A percentile compares a stretch with the other conserved stretches of the same genome.
Evolutionary conservation across 92 coral and sea anemone species (phyloP).

Genomic region (Porites divaricata): DNA sequence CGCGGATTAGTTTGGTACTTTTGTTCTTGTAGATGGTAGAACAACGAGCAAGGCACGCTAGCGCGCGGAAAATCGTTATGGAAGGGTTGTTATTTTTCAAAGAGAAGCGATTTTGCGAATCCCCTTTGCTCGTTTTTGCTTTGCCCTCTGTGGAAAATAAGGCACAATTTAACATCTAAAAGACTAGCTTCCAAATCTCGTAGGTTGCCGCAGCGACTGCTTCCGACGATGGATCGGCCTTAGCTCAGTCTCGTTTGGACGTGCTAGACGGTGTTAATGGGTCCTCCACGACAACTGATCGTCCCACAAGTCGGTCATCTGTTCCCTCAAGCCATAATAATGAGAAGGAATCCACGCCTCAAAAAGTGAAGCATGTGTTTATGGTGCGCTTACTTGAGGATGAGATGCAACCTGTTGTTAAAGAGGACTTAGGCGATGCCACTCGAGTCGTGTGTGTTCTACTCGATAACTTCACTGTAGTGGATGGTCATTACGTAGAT

Average conservation of each 20-base stretch:
- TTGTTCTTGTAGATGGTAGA: not conserved
- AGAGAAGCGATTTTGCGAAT: too few species aligned
- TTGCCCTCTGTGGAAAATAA: too few species aligned
- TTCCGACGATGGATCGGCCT: not conserved
- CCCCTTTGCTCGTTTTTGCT: too few species aligned
- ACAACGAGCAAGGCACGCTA: too few species aligned
- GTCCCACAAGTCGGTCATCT: slow-evolving; percentile 3
- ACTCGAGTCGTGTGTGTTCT: slow-evolving; percentile 71
- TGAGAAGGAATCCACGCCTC: not conserved
- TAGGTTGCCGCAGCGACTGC: not conserved
- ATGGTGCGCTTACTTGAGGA: slow-evolving; percentile 73
- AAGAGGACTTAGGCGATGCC: slow-evolving; percentile 53
- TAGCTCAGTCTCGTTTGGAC: slow-evolving; percentile 22
- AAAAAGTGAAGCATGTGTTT: slow-evolving; percentile 70
- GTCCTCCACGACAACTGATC: slow-evolving; percentile 16
- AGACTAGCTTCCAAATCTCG: slow-evolving; percentile 8
- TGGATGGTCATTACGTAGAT: slow-evolving; percentile 71
- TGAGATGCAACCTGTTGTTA: slow-evolving; percentile 49
- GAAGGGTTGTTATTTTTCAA: too few species aligned
- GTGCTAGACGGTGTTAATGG: slow-evolving; percentile 33
- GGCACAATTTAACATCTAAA: not conserved
- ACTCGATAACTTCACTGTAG: slow-evolving; percentile 71
- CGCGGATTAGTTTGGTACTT: not conserved
- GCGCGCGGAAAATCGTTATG: too few species aligned
- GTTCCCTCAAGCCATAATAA: not conserved